These are phyloP conservation scores for Agapornis canus DNA, from an alignment of 2,797 vertebrate species.

Conservation along the genomic window DNA sequence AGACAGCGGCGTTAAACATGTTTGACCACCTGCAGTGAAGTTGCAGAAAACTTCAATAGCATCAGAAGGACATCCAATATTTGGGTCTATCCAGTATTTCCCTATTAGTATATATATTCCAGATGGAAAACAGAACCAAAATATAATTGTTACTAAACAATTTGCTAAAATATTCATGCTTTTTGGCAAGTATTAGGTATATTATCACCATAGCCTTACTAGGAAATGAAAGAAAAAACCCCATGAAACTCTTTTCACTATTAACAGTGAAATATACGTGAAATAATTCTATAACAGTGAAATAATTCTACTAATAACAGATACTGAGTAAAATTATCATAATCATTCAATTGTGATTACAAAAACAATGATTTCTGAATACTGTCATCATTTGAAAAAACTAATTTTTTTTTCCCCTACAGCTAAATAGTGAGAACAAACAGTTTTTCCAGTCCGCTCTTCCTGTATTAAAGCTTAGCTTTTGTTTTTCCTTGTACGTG, in stretches of 20 bases:
- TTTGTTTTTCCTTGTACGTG: background rate
- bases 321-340: background rate
- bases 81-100: slow-evolving; percentile 98
- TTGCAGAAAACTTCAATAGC: slow-evolving; percentile 97
- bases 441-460: background rate
- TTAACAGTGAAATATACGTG: too few species aligned
- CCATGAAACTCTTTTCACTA: background rate
- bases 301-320: background rate
- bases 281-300: too few species aligned
- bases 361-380: background rate
- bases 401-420: background rate
- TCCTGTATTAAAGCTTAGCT: background rate
- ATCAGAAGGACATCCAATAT: slow-evolving; percentile 94
- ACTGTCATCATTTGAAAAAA: background rate
- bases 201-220: background rate
- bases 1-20: slow-evolving; percentile 88
- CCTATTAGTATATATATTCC: slow-evolving; percentile 73
- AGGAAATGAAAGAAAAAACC: background rate
- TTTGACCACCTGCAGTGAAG: slow-evolving; percentile 95
- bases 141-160: background rate
- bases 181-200: background rate
- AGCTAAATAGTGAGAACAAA: background rate
- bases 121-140: slow-evolving; percentile 1
- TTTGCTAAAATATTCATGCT: background rate
- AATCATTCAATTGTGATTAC: background rate